These are phyloP conservation scores for Eulemur rubriventer DNA, from an alignment of 2,797 vertebrate genomes.

Conservation along the genomic window DNA sequence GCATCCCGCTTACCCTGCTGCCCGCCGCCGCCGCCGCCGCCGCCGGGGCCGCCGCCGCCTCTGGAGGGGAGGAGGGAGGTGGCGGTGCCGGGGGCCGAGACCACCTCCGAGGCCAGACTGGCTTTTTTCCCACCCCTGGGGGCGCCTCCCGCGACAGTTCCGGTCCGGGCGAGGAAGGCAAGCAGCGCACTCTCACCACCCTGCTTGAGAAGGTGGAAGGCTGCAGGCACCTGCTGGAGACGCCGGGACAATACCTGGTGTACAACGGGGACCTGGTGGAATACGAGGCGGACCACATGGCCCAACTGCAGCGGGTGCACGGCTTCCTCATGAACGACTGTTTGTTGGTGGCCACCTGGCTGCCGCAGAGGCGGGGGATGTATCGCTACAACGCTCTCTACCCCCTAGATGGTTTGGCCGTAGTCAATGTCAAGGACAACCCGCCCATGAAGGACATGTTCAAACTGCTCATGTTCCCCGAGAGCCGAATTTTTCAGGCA, in stretches of 20 bases:
- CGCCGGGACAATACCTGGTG: slow-evolving; percentile 94
- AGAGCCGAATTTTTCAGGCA: slow-evolving; percentile 97
- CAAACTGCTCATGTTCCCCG: slow-evolving; percentile 98
- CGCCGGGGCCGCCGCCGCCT: slow-evolving; percentile 90
- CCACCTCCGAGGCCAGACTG: slow-evolving; percentile 83
- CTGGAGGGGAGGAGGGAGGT: slow-evolving; percentile 84
- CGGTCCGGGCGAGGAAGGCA: slow-evolving; percentile 93
- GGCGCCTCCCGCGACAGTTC: slow-evolving; percentile 89
- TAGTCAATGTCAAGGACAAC: slow-evolving; percentile 99
- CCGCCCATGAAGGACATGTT: slow-evolving; percentile 99
- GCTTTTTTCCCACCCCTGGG: slow-evolving; percentile 84
- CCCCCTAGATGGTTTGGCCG: slow-evolving; percentile 95
- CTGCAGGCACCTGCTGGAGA: slow-evolving; percentile 95
- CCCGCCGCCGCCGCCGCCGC: slow-evolving; percentile 83
- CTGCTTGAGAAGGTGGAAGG: slow-evolving; percentile 98
- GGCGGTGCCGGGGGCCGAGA: slow-evolving; percentile 42
- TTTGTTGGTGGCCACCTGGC: slow-evolving; percentile 94
- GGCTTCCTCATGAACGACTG: slow-evolving; percentile 99
- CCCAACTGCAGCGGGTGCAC: slow-evolving; percentile 95
- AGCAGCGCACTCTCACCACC: slow-evolving; percentile 96
- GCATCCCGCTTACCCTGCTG: slow-evolving; percentile 94
- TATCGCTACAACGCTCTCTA: slow-evolving; percentile 96
- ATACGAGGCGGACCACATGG: slow-evolving; percentile 97
- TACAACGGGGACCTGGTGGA: slow-evolving; percentile 98
- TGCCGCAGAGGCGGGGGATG: slow-evolving; percentile 93